Evolutionary conservation across 1,140 invertebrate species (phyloP), one percentile per base, ranked within the genome.

Genomic region (Melitaea cinxia): DNA sequence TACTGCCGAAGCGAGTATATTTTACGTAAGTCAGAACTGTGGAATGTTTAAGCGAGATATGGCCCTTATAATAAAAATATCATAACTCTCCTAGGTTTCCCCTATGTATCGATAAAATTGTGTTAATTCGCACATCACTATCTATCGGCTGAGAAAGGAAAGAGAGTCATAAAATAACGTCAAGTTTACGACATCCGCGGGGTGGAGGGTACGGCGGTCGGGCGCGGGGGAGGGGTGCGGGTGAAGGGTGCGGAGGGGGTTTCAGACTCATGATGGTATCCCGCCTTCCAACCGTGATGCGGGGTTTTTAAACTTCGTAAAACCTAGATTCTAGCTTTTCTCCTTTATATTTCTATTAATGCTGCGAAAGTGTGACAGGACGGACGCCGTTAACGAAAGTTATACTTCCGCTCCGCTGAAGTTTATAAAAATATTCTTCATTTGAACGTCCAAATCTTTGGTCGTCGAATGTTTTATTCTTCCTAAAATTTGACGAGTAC

Each of bases 1-100:
- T 75, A 72, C 66, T 70, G 73, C 77, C 72, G 77, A 74, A 79
- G 77, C 77, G 69, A 77, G 74, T 77, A 77, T n/a, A n/a, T n/a
- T n/a, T n/a, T n/a, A n/a, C n/a, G n/a, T n/a, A n/a, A n/a, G n/a
- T n/a, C n/a, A n/a, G n/a, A n/a, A n/a, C n/a, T n/a, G n/a, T n/a
- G n/a, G n/a, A n/a, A n/a, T n/a, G n/a, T n/a, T n/a, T n/a, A n/a
- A n/a, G n/a, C n/a, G n/a, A n/a, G n/a, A n/a, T n/a, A n/a, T n/a
- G n/a, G n/a, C n/a, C n/a, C n/a, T n/a, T n/a, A n/a, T n/a, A n/a
- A n/a, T n/a, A n/a, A n/a, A n/a, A n/a, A n/a, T n/a, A n/a, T n/a
- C n/a, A n/a, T n/a, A n/a, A n/a, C n/a, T n/a, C n/a, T n/a, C n/a
- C n/a, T n/a, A n/a, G n/a, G n/a, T n/a, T n/a, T n/a, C n/a, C n/a